Evolutionary conservation across 1,140 invertebrate genomes (phyloP), one percentile per base, ranked within the genome.

Genomic region (Philotrypesis tridentata): DNA sequence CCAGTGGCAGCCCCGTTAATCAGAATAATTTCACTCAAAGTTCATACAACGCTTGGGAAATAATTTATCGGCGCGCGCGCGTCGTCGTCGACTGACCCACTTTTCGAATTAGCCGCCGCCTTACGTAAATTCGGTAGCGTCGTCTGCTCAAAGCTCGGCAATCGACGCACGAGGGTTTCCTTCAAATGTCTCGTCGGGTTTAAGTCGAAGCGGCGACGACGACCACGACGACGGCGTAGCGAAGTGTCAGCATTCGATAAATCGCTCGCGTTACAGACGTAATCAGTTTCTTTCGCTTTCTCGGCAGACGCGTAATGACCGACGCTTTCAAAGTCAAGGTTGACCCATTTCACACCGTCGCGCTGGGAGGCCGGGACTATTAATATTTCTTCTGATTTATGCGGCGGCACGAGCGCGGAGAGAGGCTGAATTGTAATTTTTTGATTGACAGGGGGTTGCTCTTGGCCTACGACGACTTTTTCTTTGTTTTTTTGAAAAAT

Each of bases 91-190:
- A 77, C 84, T 84, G 84, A 87, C 83, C 86, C 83, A 86, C 77
- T 85, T 88, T n/a, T 73, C 27, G 86, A 86, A 86, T 88, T 87
- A 86, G 83, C 82, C 82, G 55, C 14, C 27, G n/a, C 1, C 84
- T 90, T 90, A 88, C 86, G 82, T 89, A 89, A 89, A 83, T 79
- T 79, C 77, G 48, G 68, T 83, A 84, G 80, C 83, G 83, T 86
- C 84, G 89, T 87, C 84, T 65, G 60, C 74, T 88, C 87, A 87
- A 88, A 86, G 87, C 78, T 76, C 86, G 84, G 73, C 83, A 84
- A 86, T 88, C 79, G 85, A 79, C 80, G 14, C 60, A 74, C 82
- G 83, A 63, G 88, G 48, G 87, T 88, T 90, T 89, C 87, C 73
- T 84, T 88, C 71, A 70, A 86, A 86, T 86, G 82, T 85, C 82